phyloP scores from a whole-genome alignment of 2,888 invertebrate species.

The Stomorhina lunata region DNA sequence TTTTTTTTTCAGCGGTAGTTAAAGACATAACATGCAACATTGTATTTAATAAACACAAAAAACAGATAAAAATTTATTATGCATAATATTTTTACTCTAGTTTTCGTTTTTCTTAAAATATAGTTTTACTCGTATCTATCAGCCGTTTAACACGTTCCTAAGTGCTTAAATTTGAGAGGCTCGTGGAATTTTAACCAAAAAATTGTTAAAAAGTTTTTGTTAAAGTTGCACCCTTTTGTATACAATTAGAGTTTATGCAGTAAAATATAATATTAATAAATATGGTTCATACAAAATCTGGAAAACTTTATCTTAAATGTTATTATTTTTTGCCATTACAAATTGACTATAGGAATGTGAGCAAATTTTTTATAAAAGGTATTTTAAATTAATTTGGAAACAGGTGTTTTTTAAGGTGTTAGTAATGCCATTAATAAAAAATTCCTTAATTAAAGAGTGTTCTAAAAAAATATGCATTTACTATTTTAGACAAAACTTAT shows the following conservation, averaged over 20 bases:
- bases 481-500: too few relatives aligned
- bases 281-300: too few relatives aligned
- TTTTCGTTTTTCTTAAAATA: neutral
- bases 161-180: neutral
- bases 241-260: neutral
- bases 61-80: neutral
- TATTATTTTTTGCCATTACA: too few relatives aligned
- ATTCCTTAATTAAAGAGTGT: too few relatives aligned
- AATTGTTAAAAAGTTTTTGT: neutral
- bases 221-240: neutral
- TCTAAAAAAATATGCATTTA: too few relatives aligned
- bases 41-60: neutral
- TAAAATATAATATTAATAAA: neutral
- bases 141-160: conserved; percentile 6
- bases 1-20: neutral
- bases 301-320: too few relatives aligned
- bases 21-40: conserved; percentile 10
- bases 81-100: neutral
- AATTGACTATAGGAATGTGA: too few relatives aligned
- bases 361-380: too few relatives aligned
- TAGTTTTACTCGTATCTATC: too few relatives aligned
- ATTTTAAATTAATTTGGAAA: too few relatives aligned
- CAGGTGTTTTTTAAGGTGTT: too few relatives aligned
- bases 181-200: neutral
- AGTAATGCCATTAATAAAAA: too few relatives aligned